A percentile compares a stretch with the other conserved stretches of the same genome.
Evolutionary conservation across 2,888 invertebrate genomes (phyloP).

Genomic region (Plusia festucae): DNA sequence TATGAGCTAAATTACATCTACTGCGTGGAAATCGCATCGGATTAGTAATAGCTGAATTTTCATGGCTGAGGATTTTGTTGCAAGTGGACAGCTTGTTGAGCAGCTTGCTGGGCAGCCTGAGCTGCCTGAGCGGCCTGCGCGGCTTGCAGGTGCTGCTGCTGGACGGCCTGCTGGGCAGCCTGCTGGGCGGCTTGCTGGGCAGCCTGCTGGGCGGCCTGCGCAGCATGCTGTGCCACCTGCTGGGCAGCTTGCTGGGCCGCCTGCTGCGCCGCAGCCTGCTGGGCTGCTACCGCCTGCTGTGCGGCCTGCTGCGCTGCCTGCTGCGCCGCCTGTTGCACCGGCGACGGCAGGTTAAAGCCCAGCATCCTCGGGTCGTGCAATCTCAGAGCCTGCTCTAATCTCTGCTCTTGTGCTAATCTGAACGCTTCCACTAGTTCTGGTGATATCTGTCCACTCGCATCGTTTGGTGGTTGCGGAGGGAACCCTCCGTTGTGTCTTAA

Average conservation of each 20-base stretch:
- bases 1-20: slow-evolving; percentile 67
- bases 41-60: slow-evolving; percentile 95
- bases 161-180: slow-evolving; percentile 66
- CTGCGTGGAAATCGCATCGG: slow-evolving; percentile 84
- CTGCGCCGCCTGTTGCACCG: slow-evolving; percentile 82
- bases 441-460: slow-evolving; percentile 89
- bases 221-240: slow-evolving; percentile 73
- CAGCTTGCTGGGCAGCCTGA: slow-evolving; percentile 83
- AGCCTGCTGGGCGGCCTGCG: slow-evolving; percentile 68
- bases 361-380: slow-evolving; percentile 95
- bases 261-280: slow-evolving; percentile 67
- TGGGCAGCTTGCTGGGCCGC: slow-evolving; percentile 75
- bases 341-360: slow-evolving; percentile 92
- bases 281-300: slow-evolving; percentile 55
- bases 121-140: slow-evolving; percentile 69
- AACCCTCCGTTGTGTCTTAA: slow-evolving; percentile 86
- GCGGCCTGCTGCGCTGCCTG: slow-evolving; percentile 76
- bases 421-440: slow-evolving; percentile 93
- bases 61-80: slow-evolving; percentile 91
- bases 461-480: slow-evolving; percentile 78
- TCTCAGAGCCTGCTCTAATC: slow-evolving; percentile 94
- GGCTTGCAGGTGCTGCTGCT: slow-evolving; percentile 81
- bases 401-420: slow-evolving; percentile 93
- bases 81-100: slow-evolving; percentile 87
- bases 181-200: slow-evolving; percentile 63